A percentile compares a stretch with the other conserved stretches of the same genome.
Evolutionary conservation across 2,797 vertebrate species (phyloP).

Genomic region (Cossypha caffra): DNA sequence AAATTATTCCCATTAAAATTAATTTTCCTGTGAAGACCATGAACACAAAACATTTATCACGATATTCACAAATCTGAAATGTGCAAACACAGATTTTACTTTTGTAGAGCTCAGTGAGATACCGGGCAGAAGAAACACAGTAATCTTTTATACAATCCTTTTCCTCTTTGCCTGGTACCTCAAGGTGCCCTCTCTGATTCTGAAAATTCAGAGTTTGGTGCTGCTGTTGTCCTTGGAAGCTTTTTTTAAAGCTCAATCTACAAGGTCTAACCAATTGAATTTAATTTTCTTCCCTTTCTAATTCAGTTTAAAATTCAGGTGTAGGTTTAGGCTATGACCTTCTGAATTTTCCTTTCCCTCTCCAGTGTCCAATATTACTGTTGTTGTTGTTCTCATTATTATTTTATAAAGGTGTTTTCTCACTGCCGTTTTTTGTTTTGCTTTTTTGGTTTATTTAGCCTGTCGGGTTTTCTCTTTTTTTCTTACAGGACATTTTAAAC

Average conservation of each 20-base stretch:
- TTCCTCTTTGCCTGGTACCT: neutral
- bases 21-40: neutral
- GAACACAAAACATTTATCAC: neutral
- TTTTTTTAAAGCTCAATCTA: neutral
- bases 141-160: neutral
- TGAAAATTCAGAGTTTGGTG: neutral
- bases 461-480: rapidly evolving
- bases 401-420: neutral
- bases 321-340: neutral
- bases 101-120: neutral
- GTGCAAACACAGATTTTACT: neutral
- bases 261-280: neutral
- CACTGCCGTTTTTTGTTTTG: neutral
- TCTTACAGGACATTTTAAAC: neutral
- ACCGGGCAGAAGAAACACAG: neutral
- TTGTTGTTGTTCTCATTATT: neutral
- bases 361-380: neutral
- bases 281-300: neutral
- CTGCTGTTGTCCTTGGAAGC: neutral
- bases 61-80: neutral
- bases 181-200: neutral
- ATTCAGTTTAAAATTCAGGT: neutral
- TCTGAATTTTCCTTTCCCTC: neutral
- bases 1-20: neutral
- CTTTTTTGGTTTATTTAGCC: neutral